A percentile compares a stretch with the other conserved stretches of the same genome.
Conservation (phyloP, 2,797 vertebrate genomes). For the Cyclura pinguis region DNA sequence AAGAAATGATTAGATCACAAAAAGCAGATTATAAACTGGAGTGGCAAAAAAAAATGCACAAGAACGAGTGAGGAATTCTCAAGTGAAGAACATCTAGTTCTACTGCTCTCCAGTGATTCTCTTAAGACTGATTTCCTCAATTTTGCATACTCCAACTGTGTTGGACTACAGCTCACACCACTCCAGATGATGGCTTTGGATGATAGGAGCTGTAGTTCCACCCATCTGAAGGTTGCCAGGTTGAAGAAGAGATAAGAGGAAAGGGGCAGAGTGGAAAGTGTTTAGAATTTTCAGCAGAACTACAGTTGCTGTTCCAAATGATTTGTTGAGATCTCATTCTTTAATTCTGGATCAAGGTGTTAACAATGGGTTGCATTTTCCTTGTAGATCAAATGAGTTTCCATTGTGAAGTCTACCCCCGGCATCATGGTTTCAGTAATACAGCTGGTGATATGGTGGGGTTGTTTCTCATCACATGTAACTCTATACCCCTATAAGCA, state of each 20-base stretch:
- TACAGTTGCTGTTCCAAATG: neutral
- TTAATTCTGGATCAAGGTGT: too few species aligned
- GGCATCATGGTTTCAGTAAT: neutral
- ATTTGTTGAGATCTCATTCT: neutral
- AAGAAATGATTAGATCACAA: constrained; percentile 29
- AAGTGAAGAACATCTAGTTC: neutral
- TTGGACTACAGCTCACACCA: neutral
- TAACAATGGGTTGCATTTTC: neutral
- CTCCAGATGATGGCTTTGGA: too few species aligned
- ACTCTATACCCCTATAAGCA: neutral
- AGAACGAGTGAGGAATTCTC: neutral
- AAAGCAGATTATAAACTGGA: constrained; percentile 30
- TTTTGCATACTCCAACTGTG: neutral
- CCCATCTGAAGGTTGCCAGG: too few species aligned
- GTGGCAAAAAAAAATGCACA: neutral
- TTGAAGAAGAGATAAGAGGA: too few species aligned
- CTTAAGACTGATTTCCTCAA: neutral
- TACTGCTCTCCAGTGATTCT: neutral
- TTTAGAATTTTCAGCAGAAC: neutral
- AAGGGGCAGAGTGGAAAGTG: neutral
- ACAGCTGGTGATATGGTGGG: too few species aligned
- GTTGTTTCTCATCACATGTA: neutral
- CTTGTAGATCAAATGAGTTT: neutral
- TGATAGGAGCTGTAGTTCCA: too few species aligned
- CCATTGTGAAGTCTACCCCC: neutral